Base-by-base conservation (phyloP, 2,888 invertebrate species). In the Drosophila demipolita region DNA sequence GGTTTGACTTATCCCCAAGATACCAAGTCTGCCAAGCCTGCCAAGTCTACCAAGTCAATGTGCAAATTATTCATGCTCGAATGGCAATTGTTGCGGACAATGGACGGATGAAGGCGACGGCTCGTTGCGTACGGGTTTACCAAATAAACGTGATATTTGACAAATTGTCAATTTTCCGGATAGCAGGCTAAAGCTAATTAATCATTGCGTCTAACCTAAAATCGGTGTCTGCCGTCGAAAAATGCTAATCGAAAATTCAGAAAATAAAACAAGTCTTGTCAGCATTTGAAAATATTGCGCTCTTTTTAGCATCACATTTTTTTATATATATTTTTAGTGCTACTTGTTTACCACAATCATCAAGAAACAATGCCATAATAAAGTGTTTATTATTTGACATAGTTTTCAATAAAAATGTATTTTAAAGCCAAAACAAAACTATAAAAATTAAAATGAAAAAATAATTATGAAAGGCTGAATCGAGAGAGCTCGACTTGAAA, bases 181-280 rank as follows among this genome's bases (percentile, higher is more conserved):
- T 64, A 57, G 42, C 78, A 70, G 35, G 50, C 45, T 23, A 79
- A 74, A 74, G 72, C 73, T 67, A 82, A 86, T 86, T 87, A 86
- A 88, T 87, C 84, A 87, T 74, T 66, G 63, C 29, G 54, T 33
- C 52, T 48, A 55, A 63, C 29, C 57, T 12, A 1, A 52, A 61
- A 68, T 60, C 65, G 35, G 70, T 72, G 84, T 70, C 79, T 81
- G 81, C 81, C 74, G 69, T 77, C 65, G 60, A 69, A 78, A 78
- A 67, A 67, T 76, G 40, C 75, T 68, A 84, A 84, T 87, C 74
- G 69, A 80, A 76, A 70, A 73, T 76, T 63, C 65, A 61, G 68
- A 73, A 66, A 57, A 68, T 35, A 29, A 58, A 54, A 23, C 23
- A 4, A 20, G 42, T 49, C 59, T 58, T 0, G 26, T 5, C 58